Percentiles rank a stretch among this genome's conserved stretches.
Evolutionary conservation across 2,888 invertebrate genomes (phyloP).

Genomic region (Meghimatium bilineatum): DNA sequence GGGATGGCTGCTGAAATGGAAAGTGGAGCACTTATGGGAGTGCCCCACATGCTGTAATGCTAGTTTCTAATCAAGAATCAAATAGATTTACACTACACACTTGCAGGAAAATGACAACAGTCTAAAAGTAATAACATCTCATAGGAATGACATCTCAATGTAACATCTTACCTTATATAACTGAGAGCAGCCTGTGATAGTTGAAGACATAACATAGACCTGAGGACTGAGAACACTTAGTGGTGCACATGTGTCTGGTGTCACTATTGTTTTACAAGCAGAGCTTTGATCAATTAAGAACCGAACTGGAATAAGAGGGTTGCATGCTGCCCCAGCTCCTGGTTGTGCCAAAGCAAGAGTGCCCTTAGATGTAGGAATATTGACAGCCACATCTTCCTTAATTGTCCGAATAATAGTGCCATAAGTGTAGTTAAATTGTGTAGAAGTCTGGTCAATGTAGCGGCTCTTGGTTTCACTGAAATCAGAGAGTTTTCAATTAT

Average conservation of each 20-base stretch:
- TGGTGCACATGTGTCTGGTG: constrained; percentile 56
- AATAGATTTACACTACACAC: too few relatives aligned
- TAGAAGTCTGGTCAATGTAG: constrained; percentile 47
- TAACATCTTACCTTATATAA: constrained; percentile 29
- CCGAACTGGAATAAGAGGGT: constrained; percentile 65
- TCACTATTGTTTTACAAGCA: constrained; percentile 61
- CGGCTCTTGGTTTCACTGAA: constrained; percentile 58
- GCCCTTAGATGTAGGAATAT: constrained; percentile 54
- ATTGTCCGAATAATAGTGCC: constrained; percentile 53
- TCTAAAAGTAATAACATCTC: too few relatives aligned
- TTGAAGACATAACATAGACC: constrained; percentile 62
- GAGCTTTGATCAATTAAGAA: constrained; percentile 63
- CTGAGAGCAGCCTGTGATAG: constrained; percentile 20
- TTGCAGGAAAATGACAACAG: too few relatives aligned
- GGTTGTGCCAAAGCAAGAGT: constrained; percentile 67
- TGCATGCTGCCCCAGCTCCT: constrained; percentile 63
- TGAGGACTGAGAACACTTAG: constrained; percentile 65
- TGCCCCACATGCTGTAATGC: too few relatives aligned
- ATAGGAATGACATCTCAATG: too few relatives aligned
- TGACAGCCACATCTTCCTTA: constrained; percentile 58
- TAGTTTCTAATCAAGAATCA: too few relatives aligned
- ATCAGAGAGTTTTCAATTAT: background rate
- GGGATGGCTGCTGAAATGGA: too few relatives aligned
- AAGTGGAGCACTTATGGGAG: too few relatives aligned
- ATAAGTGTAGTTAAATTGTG: constrained; percentile 52